Evolutionary conservation across 1,140 invertebrate genomes (phyloP).

Genomic region (Apis florea): DNA sequence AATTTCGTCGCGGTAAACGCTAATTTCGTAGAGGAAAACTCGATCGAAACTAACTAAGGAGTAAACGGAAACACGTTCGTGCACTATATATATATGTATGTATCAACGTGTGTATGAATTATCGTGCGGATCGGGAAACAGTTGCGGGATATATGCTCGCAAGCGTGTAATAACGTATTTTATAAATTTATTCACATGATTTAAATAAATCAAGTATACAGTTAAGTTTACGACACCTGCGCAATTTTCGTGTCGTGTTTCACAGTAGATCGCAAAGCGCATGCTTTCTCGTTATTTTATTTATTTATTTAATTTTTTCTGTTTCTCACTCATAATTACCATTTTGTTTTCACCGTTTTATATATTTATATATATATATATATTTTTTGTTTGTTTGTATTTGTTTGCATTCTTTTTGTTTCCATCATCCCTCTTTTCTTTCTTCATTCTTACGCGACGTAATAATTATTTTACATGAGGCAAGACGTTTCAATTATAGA

Average conservation of each 20-base stretch:
- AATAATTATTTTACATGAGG: slow-evolving; percentile 80
- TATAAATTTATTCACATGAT: slow-evolving; percentile 80
- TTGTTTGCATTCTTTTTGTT: not conserved
- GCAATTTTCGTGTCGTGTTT: slow-evolving; percentile 19
- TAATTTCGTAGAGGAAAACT: not conserved
- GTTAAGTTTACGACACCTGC: slow-evolving; percentile 56
- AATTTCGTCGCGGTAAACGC: not conserved
- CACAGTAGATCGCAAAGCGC: slow-evolving; percentile 24
- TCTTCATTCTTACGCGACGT: slow-evolving; percentile 63
- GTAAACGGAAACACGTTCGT: no score
- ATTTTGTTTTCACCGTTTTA: not conserved
- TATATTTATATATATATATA: no score
- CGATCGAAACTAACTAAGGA: not conserved
- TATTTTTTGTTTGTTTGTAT: not conserved
- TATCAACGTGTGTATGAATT: not conserved
- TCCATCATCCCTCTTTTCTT: slow-evolving; percentile 17
- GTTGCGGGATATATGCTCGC: slow-evolving; percentile 20
- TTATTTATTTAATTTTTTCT: not conserved
- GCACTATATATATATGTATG: not conserved
- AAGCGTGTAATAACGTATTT: slow-evolving; percentile 77
- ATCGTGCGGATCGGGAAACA: slow-evolving; percentile 1
- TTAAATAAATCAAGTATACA: slow-evolving; percentile 71
- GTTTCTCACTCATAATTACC: slow-evolving; percentile 38
- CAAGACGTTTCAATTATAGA: slow-evolving; percentile 70
- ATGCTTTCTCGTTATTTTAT: slow-evolving; percentile 19